phyloP scores from a whole-genome alignment of 1,140 invertebrate species.

The Sitodiplosis mosellana region DNA sequence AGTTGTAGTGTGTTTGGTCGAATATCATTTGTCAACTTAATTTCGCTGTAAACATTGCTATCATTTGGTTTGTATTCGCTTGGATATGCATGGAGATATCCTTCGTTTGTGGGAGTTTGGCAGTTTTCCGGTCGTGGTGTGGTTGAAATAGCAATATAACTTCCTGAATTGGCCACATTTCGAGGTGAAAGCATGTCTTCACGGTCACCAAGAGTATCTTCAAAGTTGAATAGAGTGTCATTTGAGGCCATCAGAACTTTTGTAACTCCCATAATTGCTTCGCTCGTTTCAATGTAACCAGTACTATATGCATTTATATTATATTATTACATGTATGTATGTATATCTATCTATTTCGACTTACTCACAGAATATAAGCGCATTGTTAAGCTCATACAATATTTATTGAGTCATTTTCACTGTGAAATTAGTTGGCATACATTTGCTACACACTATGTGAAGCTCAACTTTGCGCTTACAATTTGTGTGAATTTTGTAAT shows the following conservation, averaged over 20 bases:
- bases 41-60: not conserved
- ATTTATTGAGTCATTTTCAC: not conserved
- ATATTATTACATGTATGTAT: not conserved
- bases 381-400: not conserved
- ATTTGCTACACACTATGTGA: no score
- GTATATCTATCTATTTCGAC: no score
- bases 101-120: constrained; percentile 1
- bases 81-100: not conserved
- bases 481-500: no score
- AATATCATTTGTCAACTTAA: not conserved
- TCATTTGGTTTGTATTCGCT: not conserved
- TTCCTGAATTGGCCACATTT: not conserved
- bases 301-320: constrained; percentile 1
- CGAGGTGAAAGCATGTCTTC: constrained; percentile 4
- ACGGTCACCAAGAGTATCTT: constrained; percentile 5
- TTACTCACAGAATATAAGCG: not conserved
- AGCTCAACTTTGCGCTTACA: no score
- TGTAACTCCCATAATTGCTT: constrained; percentile 3
- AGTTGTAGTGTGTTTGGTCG: not conserved
- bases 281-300: constrained; percentile 4
- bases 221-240: constrained; percentile 7
- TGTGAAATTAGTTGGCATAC: not conserved
- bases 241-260: constrained; percentile 6
- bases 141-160: not conserved
- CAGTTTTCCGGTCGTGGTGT: not conserved